Evolutionary conservation across 1,140 invertebrate species (phyloP).

Genomic region (Macrobrachium nipponense): DNA sequence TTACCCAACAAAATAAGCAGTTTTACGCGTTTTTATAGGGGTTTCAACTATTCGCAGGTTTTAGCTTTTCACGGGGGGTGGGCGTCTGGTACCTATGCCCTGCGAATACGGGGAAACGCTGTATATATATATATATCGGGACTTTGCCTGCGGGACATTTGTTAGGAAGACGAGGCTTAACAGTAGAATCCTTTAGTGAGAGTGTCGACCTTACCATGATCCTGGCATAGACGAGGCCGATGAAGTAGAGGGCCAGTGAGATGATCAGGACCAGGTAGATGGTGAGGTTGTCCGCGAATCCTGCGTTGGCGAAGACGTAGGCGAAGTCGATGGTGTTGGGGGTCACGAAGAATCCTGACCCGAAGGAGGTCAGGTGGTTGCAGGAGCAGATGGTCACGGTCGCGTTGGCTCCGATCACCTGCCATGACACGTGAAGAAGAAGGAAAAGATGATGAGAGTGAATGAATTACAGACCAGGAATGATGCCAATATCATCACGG

Average conservation of each 20-base stretch:
- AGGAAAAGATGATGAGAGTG: neutral
- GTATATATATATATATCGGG: too few relatives aligned
- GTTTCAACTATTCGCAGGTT: too few relatives aligned
- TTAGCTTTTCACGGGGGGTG: too few relatives aligned
- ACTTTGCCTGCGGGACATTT: too few relatives aligned
- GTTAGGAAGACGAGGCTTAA: too few relatives aligned
- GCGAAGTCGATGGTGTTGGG: slow-evolving; percentile 74
- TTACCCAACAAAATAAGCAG: too few relatives aligned
- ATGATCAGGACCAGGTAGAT: slow-evolving; percentile 73
- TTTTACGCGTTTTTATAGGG: too few relatives aligned
- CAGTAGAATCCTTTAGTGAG: neutral
- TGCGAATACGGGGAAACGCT: too few relatives aligned
- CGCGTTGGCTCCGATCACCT: slow-evolving; percentile 66
- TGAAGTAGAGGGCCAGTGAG: slow-evolving; percentile 69
- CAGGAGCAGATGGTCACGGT: slow-evolving; percentile 70
- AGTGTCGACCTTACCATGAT: slow-evolving; percentile 48
- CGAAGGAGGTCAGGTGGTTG: slow-evolving; percentile 73
- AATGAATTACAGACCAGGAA: neutral
- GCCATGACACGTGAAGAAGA: neutral
- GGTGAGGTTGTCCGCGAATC: slow-evolving; percentile 73
- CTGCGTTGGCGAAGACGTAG: slow-evolving; percentile 73
- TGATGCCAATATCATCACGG: too few relatives aligned
- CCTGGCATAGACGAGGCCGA: slow-evolving; percentile 70
- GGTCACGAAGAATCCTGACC: slow-evolving; percentile 71
- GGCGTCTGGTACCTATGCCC: too few relatives aligned